phyloP scores from a whole-genome alignment of 2,888 invertebrate genomes.

The Mycogona germanica region DNA sequence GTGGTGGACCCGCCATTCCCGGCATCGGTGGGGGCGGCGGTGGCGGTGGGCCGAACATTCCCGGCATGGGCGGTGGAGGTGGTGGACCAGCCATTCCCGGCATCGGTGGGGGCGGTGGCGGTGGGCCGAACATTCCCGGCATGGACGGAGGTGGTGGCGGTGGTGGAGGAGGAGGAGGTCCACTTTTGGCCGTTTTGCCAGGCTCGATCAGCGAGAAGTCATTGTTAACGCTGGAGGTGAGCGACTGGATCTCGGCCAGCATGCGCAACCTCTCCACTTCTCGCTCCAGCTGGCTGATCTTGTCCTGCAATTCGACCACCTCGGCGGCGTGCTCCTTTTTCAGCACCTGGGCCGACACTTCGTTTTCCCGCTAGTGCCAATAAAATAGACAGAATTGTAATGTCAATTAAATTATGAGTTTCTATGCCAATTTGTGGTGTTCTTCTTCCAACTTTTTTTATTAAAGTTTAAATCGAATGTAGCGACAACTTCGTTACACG shows the following conservation, averaged over 20 bases:
- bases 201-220: conserved; percentile 41
- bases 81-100: conserved; percentile 23
- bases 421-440: too few relatives aligned
- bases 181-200: conserved; percentile 10
- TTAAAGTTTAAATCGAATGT: too few relatives aligned
- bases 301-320: conserved; percentile 34
- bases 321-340: conserved; percentile 35
- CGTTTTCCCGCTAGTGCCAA: conserved; percentile 25
- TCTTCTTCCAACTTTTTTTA: too few relatives aligned
- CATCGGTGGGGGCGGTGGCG: conserved; percentile 23
- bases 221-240: conserved; percentile 42
- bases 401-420: too few relatives aligned
- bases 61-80: conserved; percentile 21
- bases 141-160: conserved; percentile 26
- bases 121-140: conserved; percentile 21
- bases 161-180: conserved; percentile 24
- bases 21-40: conserved; percentile 26
- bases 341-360: conserved; percentile 23
- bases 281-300: conserved; percentile 36
- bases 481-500: too few relatives aligned
- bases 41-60: too few relatives aligned
- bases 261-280: conserved; percentile 48
- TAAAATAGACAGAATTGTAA: too few relatives aligned
- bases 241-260: conserved; percentile 43
- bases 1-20: conserved; percentile 23